These are phyloP conservation scores for Nomia melanderi DNA, from an alignment of 1,140 invertebrate genomes.

Conservation along the genomic window DNA sequence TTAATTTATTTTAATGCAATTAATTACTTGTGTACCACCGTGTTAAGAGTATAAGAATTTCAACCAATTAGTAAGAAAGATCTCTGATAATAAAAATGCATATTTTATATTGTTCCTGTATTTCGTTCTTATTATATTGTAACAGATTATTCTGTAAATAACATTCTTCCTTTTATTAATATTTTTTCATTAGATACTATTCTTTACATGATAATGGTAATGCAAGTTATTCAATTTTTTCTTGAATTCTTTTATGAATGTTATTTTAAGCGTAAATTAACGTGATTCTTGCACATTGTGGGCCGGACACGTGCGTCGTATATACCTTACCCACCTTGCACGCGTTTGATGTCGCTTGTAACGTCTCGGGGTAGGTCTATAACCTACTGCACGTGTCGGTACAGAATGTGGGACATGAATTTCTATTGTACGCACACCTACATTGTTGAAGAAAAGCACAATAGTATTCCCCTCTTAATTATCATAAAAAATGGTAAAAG, in stretches of 20 bases:
- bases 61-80: too few species aligned
- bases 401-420: slow-evolving; percentile 24
- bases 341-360: slow-evolving; percentile 6
- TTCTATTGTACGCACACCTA: slow-evolving; percentile 18
- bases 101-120: too few species aligned
- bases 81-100: too few species aligned
- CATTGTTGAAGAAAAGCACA: neutral
- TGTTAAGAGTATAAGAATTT: too few species aligned
- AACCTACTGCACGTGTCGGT: slow-evolving; percentile 29
- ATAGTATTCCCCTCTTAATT: slow-evolving; percentile 31
- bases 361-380: slow-evolving; percentile 28
- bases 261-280: slow-evolving; percentile 17
- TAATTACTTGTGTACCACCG: too few species aligned
- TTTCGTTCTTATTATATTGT: too few species aligned
- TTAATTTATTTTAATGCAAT: too few species aligned
- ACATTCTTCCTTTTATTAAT: too few species aligned
- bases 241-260: neutral
- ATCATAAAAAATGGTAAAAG: too few species aligned
- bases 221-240: neutral
- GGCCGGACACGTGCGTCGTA: neutral
- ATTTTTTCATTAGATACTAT: too few species aligned
- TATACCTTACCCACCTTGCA: slow-evolving; percentile 34
- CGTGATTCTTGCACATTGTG: slow-evolving; percentile 16
- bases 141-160: too few species aligned
- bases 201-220: too few species aligned